A percentile compares a stretch with the other conserved stretches of the same genome.
phyloP scores from a whole-genome alignment of 2,888 invertebrate genomes.

The Pyrrhia umbra region DNA sequence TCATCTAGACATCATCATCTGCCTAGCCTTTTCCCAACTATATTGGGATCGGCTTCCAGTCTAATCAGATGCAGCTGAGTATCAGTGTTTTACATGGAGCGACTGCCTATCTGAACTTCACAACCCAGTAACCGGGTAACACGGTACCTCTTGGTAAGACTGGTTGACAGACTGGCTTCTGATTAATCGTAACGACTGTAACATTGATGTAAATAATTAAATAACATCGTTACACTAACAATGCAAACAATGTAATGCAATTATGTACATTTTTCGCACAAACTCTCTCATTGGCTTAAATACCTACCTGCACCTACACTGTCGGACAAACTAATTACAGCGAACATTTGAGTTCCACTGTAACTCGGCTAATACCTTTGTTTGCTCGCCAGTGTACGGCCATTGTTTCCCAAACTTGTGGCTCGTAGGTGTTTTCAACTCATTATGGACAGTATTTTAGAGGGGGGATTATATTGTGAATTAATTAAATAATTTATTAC shows the following conservation, averaged over 20 bases:
- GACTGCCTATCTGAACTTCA: too few species aligned
- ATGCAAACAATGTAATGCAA: not conserved
- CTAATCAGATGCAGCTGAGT: too few species aligned
- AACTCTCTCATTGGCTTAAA: slow-evolving; percentile 16
- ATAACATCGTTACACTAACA: not conserved
- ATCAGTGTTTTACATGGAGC: too few species aligned
- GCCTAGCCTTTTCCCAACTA: too few species aligned
- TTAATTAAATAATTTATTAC: too few species aligned
- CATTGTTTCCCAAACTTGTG: slow-evolving; percentile 33
- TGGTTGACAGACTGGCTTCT: too few species aligned
- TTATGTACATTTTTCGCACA: not conserved
- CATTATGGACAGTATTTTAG: slow-evolving; percentile 22
- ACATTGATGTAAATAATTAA: not conserved
- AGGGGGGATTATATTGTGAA: slow-evolving; percentile 6
- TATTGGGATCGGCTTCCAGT: too few species aligned
- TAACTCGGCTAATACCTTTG: slow-evolving; percentile 39
- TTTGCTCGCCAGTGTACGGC: slow-evolving; percentile 44
- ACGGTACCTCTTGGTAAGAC: too few species aligned
- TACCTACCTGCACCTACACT: slow-evolving; percentile 29
- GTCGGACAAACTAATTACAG: slow-evolving; percentile 39
- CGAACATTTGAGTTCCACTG: slow-evolving; percentile 26
- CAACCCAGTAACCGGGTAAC: too few species aligned
- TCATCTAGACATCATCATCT: not conserved
- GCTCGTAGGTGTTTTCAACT: slow-evolving; percentile 20
- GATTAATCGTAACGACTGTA: not conserved